phyloP scores from a whole-genome alignment of 2,888 invertebrate genomes.

The Cyclophora albipunctata region DNA sequence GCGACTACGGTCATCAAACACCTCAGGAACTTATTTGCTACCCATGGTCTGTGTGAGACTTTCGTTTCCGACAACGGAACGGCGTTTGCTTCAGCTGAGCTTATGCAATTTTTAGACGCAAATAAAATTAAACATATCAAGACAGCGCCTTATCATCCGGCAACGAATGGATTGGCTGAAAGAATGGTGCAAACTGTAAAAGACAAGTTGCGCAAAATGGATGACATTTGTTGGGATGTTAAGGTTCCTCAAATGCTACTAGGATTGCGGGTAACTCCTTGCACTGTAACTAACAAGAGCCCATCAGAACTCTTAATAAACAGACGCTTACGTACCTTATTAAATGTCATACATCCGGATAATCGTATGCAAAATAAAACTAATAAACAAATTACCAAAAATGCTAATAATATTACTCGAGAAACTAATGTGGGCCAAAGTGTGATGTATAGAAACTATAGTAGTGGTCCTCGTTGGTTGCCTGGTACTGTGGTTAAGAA shows the following conservation, averaged over 20 bases:
- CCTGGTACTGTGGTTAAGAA: background rate
- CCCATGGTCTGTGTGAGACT: slow-evolving; percentile 5
- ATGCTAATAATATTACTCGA: background rate
- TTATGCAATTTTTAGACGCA: slow-evolving; percentile 11
- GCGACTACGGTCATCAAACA: slow-evolving; percentile 7
- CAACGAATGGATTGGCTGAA: slow-evolving; percentile 15
- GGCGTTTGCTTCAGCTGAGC: slow-evolving; percentile 13
- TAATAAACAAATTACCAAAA: background rate
- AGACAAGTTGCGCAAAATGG: slow-evolving; percentile 2
- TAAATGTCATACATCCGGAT: background rate
- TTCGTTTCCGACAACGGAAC: slow-evolving; percentile 12
- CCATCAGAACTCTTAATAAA: background rate
- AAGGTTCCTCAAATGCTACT: background rate
- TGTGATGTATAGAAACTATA: background rate
- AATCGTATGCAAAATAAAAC: background rate
- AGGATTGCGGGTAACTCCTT: background rate
- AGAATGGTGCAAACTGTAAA: slow-evolving; percentile 12
- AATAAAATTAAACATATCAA: slow-evolving; percentile 10
- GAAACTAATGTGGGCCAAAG: background rate
- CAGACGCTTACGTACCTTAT: background rate
- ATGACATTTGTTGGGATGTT: background rate
- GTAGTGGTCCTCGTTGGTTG: background rate
- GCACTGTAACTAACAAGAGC: background rate
- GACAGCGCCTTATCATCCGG: slow-evolving; percentile 7
- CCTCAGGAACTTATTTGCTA: slow-evolving; percentile 4